phyloP scores from a whole-genome alignment of 2,113 vertebrate genomes.

The Raja brachyura region DNA sequence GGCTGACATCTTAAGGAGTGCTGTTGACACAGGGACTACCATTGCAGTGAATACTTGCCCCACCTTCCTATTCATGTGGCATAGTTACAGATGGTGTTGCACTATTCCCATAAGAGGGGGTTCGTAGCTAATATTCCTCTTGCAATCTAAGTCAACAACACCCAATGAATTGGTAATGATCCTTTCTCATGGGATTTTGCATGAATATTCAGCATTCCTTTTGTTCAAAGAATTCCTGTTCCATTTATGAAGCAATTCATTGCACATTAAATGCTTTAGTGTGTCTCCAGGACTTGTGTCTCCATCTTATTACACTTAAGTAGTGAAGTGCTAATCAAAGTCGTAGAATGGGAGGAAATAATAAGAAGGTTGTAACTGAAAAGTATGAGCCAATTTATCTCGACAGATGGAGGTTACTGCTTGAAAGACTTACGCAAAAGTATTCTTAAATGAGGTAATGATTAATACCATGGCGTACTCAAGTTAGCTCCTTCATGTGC shows the following conservation, averaged over 20 bases:
- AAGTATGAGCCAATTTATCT: not conserved
- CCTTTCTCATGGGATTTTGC: not conserved
- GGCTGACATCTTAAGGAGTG: not conserved
- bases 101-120: not conserved
- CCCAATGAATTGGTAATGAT: not conserved
- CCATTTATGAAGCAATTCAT: not conserved
- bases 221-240: not conserved
- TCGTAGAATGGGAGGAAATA: not conserved
- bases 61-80: not conserved
- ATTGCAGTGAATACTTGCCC: not conserved
- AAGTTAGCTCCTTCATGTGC: not conserved
- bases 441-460: not conserved
- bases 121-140: not conserved
- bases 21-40: not conserved
- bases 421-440: not conserved
- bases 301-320: not conserved
- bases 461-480: not conserved
- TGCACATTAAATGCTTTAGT: not conserved
- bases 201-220: not conserved
- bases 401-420: not conserved
- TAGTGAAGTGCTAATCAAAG: not conserved
- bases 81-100: not conserved
- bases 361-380: not conserved
- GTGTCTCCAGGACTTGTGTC: not conserved
- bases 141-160: not conserved